phyloP scores from a whole-genome alignment of 2,797 vertebrate genomes.

The Coreius guichenoti region DNA sequence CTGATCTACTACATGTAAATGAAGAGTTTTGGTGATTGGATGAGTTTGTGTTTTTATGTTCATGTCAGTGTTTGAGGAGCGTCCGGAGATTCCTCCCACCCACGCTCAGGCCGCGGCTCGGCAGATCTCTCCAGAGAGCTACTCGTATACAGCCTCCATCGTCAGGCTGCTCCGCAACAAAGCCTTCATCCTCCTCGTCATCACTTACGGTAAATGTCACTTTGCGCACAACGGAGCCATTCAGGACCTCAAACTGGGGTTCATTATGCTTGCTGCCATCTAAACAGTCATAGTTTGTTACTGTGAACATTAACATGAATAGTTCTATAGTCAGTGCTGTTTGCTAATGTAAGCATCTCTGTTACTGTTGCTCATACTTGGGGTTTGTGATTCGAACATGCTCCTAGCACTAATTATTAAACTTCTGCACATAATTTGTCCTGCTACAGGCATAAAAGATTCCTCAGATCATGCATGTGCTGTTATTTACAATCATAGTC shows the following conservation, averaged over 20 bases:
- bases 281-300: not conserved
- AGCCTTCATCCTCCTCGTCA: constrained; percentile 88
- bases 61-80: constrained; percentile 89
- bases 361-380: not conserved
- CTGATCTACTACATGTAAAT: not conserved
- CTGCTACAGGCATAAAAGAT: not conserved
- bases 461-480: not conserved
- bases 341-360: not conserved
- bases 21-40: not conserved
- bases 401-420: not conserved
- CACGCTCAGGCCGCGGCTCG: constrained; percentile 86
- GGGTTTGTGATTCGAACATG: not conserved
- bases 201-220: constrained; percentile 87
- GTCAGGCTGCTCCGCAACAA: constrained; percentile 83
- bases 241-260: constrained; percentile 14
- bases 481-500: not conserved
- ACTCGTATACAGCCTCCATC: constrained; percentile 88
- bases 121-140: constrained; percentile 68
- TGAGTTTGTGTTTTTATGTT: constrained; percentile 2
- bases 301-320: constrained; percentile 2
- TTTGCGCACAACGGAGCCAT: not conserved
- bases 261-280: constrained; percentile 17
- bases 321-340: not conserved
- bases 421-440: not conserved
- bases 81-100: constrained; percentile 86